phyloP scores from a whole-genome alignment of 2,888 invertebrate species.

The Celastrina argiolus region DNA sequence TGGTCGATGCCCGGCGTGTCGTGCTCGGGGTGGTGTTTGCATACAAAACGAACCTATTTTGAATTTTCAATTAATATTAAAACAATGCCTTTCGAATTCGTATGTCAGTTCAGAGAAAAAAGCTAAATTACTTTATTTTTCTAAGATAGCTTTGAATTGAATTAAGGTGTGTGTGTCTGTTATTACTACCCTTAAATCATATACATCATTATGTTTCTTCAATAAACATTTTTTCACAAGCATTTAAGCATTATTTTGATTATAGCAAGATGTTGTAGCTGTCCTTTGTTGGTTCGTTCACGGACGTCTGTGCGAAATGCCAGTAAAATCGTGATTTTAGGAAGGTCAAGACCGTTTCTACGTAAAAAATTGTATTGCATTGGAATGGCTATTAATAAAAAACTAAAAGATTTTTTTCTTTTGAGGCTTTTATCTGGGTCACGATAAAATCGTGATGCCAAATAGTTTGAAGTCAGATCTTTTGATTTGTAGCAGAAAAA shows the following conservation, averaged over 20 bases:
- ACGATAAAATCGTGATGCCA: not conserved
- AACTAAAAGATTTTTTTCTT: not conserved
- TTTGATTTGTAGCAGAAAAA: not conserved
- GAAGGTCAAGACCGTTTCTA: slow-evolving; percentile 48
- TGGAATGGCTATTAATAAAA: slow-evolving; percentile 4
- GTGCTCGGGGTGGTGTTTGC: slow-evolving; percentile 52
- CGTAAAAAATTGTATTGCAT: slow-evolving; percentile 25
- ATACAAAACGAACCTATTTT: slow-evolving; percentile 43
- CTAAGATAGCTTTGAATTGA: too few species aligned
- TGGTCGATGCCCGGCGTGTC: slow-evolving; percentile 62
- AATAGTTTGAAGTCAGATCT: not conserved
- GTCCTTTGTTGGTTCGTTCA: slow-evolving; percentile 51
- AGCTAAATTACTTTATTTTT: too few species aligned
- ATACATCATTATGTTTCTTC: not conserved
- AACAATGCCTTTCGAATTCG: not conserved
- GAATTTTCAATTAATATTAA: slow-evolving; percentile 32
- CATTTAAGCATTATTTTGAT: slow-evolving; percentile 71
- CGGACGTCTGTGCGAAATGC: slow-evolving; percentile 23
- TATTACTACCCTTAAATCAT: too few species aligned
- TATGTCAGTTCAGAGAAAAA: not conserved
- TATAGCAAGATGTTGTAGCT: slow-evolving; percentile 51
- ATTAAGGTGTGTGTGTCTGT: too few species aligned
- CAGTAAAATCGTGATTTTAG: slow-evolving; percentile 53
- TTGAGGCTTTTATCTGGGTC: not conserved
- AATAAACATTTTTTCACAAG: slow-evolving; percentile 27